phyloP scores from a whole-genome alignment of 2,113 vertebrate species.

The Ginglymostoma cirratum region DNA sequence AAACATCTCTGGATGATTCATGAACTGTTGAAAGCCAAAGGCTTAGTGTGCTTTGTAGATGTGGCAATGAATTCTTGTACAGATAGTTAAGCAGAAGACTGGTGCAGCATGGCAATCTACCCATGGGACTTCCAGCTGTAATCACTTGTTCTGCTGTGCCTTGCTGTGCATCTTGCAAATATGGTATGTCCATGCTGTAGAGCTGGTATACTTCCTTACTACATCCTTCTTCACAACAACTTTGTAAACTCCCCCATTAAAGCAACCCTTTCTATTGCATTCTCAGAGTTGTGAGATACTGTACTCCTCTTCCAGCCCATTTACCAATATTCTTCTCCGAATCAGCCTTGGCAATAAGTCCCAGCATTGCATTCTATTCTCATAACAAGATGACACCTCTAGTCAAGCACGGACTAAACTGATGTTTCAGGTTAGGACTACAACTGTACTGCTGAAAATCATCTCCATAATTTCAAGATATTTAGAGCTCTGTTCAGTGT shows the following conservation, averaged over 20 bases:
- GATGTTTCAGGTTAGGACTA: too few relatives aligned
- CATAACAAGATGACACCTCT: too few relatives aligned
- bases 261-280: background rate
- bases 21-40: background rate
- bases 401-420: too few relatives aligned
- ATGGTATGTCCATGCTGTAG: background rate
- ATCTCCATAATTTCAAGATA: background rate
- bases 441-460: too few relatives aligned
- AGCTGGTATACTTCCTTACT: background rate
- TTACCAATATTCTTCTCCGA: background rate
- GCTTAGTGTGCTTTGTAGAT: background rate
- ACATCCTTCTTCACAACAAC: background rate
- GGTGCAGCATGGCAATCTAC: background rate
- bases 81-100: background rate
- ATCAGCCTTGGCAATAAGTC: background rate
- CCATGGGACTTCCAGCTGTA: background rate
- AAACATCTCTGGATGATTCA: background rate
- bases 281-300: background rate
- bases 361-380: too few relatives aligned
- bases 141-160: background rate
- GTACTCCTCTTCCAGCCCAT: background rate
- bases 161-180: background rate
- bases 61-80: background rate
- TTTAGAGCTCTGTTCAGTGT: background rate
- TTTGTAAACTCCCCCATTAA: background rate